Evolutionary conservation across 2,113 vertebrate species (phyloP).

Genomic region (Romanogobio albipinnatus): DNA sequence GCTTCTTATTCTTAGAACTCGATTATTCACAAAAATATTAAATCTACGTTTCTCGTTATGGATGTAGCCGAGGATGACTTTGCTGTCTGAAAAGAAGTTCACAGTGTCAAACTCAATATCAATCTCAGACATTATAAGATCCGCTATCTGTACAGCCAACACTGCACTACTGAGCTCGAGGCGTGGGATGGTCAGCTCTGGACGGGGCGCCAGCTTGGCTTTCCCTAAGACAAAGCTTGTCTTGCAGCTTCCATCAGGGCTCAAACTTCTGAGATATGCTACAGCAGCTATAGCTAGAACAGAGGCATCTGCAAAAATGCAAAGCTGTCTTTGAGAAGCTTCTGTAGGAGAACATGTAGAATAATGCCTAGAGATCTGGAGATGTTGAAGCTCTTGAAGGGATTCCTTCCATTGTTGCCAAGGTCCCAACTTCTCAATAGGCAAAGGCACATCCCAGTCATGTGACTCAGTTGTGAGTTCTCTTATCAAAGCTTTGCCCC

Average conservation of each 20-base stretch:
- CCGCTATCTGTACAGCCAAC: background rate
- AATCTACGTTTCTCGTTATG: slow-evolving; percentile 21
- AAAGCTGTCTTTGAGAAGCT: background rate
- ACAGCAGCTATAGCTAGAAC: slow-evolving; percentile 5
- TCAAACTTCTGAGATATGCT: background rate
- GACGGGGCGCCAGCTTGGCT: background rate
- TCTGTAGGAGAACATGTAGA: background rate
- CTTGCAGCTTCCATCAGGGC: background rate
- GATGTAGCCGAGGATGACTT: slow-evolving; percentile 8
- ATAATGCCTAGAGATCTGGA: slow-evolving; percentile 8
- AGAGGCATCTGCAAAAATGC: slow-evolving; percentile 28
- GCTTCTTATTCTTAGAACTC: slow-evolving; percentile 25
- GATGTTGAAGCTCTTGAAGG: slow-evolving; percentile 21
- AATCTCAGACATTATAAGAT: background rate
- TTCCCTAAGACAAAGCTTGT: background rate
- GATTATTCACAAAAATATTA: slow-evolving; percentile 20
- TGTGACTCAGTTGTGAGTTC: background rate
- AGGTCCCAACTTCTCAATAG: background rate
- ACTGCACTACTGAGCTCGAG: slow-evolving; percentile 11
- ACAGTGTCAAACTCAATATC: background rate
- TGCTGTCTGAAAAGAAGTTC: slow-evolving; percentile 17
- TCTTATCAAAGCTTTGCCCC: slow-evolving; percentile 19
- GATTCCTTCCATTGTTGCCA: slow-evolving; percentile 37
- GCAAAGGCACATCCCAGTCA: slow-evolving; percentile 38
- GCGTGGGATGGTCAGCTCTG: background rate